Conservation (phyloP, 2,888 invertebrate genomes). For the Agonopterix heracliana region DNA sequence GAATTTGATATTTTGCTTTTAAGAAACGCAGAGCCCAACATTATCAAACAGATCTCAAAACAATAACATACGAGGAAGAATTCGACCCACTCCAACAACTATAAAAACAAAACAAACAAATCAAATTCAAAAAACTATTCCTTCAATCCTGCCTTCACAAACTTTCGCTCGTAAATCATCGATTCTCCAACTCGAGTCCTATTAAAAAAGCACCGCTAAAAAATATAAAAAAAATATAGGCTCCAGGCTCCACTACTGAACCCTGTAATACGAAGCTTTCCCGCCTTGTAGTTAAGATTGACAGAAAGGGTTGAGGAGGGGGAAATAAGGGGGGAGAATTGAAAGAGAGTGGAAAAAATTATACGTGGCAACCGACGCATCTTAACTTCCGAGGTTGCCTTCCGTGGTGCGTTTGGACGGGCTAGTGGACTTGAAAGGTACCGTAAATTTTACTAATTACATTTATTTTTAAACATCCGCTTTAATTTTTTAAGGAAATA, state of each 20-base stretch:
- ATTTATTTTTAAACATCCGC: too few relatives aligned
- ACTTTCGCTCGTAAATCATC: slow-evolving; percentile 39
- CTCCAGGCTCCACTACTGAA: slow-evolving; percentile 58
- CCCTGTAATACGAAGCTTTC: slow-evolving; percentile 48
- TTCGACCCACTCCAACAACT: too few relatives aligned
- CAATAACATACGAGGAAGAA: too few relatives aligned
- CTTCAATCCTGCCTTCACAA: neutral
- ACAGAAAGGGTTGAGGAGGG: slow-evolving; percentile 66
- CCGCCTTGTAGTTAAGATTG: slow-evolving; percentile 72
- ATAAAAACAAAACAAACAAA: neutral
- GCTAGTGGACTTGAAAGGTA: slow-evolving; percentile 16
- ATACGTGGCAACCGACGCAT: slow-evolving; percentile 73
- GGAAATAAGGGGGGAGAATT: slow-evolving; percentile 44
- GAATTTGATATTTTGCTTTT: too few relatives aligned
- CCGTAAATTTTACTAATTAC: neutral
- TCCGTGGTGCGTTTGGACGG: slow-evolving; percentile 40
- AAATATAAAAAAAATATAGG: slow-evolving; percentile 53
- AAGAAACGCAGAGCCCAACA: too few relatives aligned
- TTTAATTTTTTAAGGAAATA: too few relatives aligned
- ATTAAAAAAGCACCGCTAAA: slow-evolving; percentile 50
- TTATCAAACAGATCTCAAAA: too few relatives aligned
- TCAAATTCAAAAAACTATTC: neutral
- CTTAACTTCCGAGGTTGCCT: slow-evolving; percentile 67
- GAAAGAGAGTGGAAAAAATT: slow-evolving; percentile 72
- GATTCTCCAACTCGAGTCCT: slow-evolving; percentile 49